A percentile compares a stretch with the other conserved stretches of the same genome.
Conservation (phyloP, 2,797 vertebrate species). For the Falco concolor region DNA sequence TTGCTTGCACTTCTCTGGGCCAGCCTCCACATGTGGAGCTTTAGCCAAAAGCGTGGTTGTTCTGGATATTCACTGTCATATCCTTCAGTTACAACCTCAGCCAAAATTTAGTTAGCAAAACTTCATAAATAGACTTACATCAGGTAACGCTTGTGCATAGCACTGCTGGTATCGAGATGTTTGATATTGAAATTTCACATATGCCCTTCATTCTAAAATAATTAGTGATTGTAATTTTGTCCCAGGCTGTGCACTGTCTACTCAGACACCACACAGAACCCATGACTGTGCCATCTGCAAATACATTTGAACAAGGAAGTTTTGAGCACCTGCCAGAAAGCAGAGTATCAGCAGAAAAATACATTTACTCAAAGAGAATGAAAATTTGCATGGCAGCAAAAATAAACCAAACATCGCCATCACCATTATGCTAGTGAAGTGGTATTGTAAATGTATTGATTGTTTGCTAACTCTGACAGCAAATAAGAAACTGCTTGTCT, state of each 20-base stretch:
- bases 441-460: not conserved
- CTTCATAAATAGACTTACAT: not conserved
- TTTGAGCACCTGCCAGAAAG: slow-evolving; percentile 50
- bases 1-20: not conserved
- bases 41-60: not conserved
- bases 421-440: not conserved
- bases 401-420: not conserved
- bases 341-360: slow-evolving; percentile 40
- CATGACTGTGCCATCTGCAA: slow-evolving; percentile 38
- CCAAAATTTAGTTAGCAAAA: not conserved
- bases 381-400: slow-evolving; percentile 50
- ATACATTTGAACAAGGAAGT: slow-evolving; percentile 24
- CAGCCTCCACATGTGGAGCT: not conserved
- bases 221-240: slow-evolving; percentile 21
- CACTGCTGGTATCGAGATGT: not conserved
- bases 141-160: not conserved
- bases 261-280: slow-evolving; percentile 7
- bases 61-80: not conserved
- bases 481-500: not conserved
- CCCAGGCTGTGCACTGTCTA: slow-evolving; percentile 4
- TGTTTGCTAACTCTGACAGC: not conserved
- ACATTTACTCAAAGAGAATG: slow-evolving; percentile 20
- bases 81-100: not conserved
- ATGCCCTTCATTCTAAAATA: slow-evolving; percentile 10
- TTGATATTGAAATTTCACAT: slow-evolving; percentile 45